Evolutionary conservation across 2,797 vertebrate species (phyloP), one percentile per base, ranked within the genome.

Genomic region (Bradypodion pumilum): DNA sequence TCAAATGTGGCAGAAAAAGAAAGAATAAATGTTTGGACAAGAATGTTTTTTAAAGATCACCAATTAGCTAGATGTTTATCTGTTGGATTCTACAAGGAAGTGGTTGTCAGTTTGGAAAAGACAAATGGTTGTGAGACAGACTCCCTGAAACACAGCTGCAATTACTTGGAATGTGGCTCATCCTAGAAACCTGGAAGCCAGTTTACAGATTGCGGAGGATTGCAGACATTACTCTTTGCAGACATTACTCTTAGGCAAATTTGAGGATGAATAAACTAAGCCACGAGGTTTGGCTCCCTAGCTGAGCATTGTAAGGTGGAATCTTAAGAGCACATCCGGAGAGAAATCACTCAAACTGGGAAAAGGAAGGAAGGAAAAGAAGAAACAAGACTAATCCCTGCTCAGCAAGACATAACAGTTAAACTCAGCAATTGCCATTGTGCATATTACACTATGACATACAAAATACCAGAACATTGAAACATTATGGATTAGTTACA

Each of bases 31-130:
- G 46, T 29, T 8, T 21, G 59, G 74, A 69, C 40, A 68, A 37
- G 49, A 77, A 77, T 77, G 63, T 83, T 77, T 19, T 83, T 83
- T 77, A 77, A 68, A 59, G n/a, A 83, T 69, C 32, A 65, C 49
- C 29, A n/a, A 75, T 68, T 52, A 66, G 74, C 12, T 25, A 44
- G 25, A 70, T 42, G 40, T 80, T 69, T 70, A 56, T 40, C 32
- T 9, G 46, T 29, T 32, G 5, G 44, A 68, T 49, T 10, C 7
- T 40, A 7, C 32, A 56, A 69, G 65, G 66, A 80, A 80, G 78
- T 68, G 44, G n/a, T 68, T 80, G 29, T 49, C 21, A 49, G 21
- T 49, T 5, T 79, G n/a, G 63, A 83, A 59, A 10, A 37, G 72
- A 27, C 73, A 35, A 40, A 32, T 59, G 73, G 25, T 27, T 32